Evolutionary conservation across 1,140 invertebrate species (phyloP).

Genomic region (Ooceraea biroi): DNA sequence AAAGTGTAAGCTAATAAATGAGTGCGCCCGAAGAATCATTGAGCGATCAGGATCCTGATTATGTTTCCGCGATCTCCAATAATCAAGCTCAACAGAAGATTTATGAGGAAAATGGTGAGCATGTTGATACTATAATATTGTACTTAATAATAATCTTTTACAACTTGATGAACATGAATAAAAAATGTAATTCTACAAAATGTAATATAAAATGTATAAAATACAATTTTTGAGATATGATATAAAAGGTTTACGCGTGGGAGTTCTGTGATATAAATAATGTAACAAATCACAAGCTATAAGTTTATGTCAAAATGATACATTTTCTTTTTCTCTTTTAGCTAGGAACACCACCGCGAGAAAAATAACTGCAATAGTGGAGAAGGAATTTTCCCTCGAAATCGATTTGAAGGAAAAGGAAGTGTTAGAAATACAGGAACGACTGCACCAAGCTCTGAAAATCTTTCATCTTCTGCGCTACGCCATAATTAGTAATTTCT

Average conservation of each 20-base stretch:
- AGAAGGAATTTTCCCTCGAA: constrained; percentile 87
- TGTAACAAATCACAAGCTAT: neutral
- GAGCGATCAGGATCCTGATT: constrained; percentile 85
- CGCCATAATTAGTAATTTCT: constrained; percentile 89
- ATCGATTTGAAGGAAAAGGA: constrained; percentile 86
- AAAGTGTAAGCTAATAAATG: constrained; percentile 70
- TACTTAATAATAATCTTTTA: constrained; percentile 19
- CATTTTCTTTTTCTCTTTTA: constrained; percentile 66
- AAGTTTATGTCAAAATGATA: neutral
- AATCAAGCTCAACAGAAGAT: constrained; percentile 80
- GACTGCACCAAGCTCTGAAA: constrained; percentile 88
- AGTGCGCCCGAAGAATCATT: constrained; percentile 66
- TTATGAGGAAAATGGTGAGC: constrained; percentile 83
- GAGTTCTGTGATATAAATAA: too few species aligned
- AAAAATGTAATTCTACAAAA: neutral
- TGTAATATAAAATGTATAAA: neutral
- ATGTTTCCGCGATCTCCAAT: constrained; percentile 78
- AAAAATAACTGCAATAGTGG: constrained; percentile 84
- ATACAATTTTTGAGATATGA: too few species aligned
- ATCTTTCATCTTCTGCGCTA: constrained; percentile 91
- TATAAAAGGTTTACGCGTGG: too few species aligned
- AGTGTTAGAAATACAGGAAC: constrained; percentile 87
- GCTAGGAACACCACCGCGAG: constrained; percentile 78
- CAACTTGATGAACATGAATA: neutral
- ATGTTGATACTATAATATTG: neutral